Base-by-base conservation (phyloP, 2,888 invertebrate genomes). In the Athripsodes cinereus region DNA sequence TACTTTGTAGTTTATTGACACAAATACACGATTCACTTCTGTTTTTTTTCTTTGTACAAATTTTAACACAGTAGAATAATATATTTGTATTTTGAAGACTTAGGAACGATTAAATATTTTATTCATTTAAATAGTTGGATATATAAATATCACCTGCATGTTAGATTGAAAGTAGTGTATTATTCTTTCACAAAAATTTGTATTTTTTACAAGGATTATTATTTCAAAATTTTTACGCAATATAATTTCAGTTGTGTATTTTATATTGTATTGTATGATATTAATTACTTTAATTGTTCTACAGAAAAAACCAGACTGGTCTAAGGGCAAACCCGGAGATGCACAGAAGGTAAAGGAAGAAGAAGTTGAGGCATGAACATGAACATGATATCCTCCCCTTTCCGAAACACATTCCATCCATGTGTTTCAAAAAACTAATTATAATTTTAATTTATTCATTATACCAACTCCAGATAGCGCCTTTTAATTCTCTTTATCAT, bases 301-400 rank as follows among this genome's bases (percentile, higher is more conserved):
- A 71, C 88, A 92, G 91, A 92, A 92, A 83, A 93, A 93, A 79
- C 92, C 92, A 70, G 93, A 93, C 81, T 93, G 92, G 92, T 92
- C 92, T 75, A 93, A 93, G 85, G 84, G 84, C 79, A 91, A 91
- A 74, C 85, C 86, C 74, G 90, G 89, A 72, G 91, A 92, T 70
- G 85, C 86, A 78, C 90, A 91, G 87, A 88, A 88, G 83, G 90
- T 88, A 81, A 91, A 88, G 77, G 87, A 86, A 77, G 85, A 84
- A 76, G 84, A 83, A 74, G 85, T 85, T 76, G 90, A 91, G 81
- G 90, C 90, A 86, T 90, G 87, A 89, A 76, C 90, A 86, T 90
- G 87, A 89, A 76, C 71, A 59, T 52, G 47, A 52, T n/a, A 40
- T 50, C 46, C 40, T 34, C 53, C 57, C 58, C 57, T 53, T 55